Evolutionary conservation across 2,797 vertebrate genomes (phyloP), one percentile per base, ranked within the genome.

Genomic region (Melanotaenia nigrans): DNA sequence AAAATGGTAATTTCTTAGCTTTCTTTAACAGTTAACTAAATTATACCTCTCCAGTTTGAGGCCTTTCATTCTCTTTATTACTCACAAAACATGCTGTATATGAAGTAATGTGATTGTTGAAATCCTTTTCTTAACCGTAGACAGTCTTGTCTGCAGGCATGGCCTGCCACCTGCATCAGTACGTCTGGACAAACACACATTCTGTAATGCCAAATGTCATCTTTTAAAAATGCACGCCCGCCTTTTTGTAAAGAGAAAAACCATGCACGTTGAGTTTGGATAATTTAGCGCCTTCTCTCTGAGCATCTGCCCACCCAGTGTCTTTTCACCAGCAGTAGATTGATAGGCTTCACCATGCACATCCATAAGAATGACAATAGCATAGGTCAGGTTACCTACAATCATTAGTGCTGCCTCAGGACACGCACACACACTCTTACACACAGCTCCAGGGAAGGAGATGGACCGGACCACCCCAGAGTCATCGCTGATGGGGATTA

Each of bases 401-500:
- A 69, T 92, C 91, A 92, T 93, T 92, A 93, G 89, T 82, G 78
- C 78, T 70, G 83, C 73, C 75, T 86, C 32, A 32, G 71, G 78
- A 85, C 78, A 74, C 85, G 80, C 62, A 45, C 71, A 75, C 71
- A 68, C 72, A 60, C 22, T 12, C 85, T 76, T 53, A 45, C 68
- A 75, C 73, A 67, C 72, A 11, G 6, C 68, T 76, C 54, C 49
- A 67, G 71, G 65, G 72, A 59, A 61, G 73, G 86, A 94, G 94
- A 93, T 79, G 81, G 83, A 82, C 84, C 61, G 45, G 95, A 95
- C 93, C 94, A 95, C 93, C 94, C 94, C 84, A 82, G 65, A 86
- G 87, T 6, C 69, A 73, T 85, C 88, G 75, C 87, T 85, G 73
- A 61, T 79, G 74, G 84, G 80, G 92, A 94, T 94, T 93, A 90